A percentile compares a stretch with the other conserved stretches of the same genome.
Conservation (phyloP, 2,797 vertebrate genomes). For the Danio tinwini region DNA sequence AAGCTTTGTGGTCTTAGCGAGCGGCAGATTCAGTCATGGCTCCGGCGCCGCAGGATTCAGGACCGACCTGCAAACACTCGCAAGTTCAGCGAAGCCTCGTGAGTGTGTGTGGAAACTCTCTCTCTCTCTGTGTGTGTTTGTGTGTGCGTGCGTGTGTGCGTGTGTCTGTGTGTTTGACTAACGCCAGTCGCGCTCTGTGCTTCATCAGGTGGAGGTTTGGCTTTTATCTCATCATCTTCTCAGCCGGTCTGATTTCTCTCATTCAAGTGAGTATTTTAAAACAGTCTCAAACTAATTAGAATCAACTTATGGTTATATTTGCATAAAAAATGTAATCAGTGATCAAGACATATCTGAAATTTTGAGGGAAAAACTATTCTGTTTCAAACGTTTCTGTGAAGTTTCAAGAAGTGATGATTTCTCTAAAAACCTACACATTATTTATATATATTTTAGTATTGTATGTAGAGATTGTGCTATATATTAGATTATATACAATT, state of each 20-base stretch:
- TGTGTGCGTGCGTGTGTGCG: no score
- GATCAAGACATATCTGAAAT: no score
- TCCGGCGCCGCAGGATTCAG: conserved; percentile 83
- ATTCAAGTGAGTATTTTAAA: conserved; percentile 83
- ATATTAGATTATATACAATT: no score
- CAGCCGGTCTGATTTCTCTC: conserved; percentile 79
- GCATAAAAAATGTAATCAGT: no score
- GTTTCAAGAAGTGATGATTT: no score
- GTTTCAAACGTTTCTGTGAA: no score
- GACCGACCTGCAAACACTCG: conserved; percentile 84
- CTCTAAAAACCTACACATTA: no score
- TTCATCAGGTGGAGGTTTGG: conserved; percentile 87
- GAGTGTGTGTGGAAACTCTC: conserved; percentile 56
- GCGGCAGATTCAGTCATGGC: conserved; percentile 87
- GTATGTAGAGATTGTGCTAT: no score
- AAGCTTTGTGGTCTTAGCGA: conserved; percentile 80
- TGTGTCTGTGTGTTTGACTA: not conserved
- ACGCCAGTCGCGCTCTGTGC: conserved; percentile 14
- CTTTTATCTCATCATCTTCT: conserved; percentile 85
- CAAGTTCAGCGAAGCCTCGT: conserved; percentile 93
- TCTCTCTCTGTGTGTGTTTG: no score
- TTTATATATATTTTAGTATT: no score
- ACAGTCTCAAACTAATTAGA: not conserved
- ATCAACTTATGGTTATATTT: not conserved
- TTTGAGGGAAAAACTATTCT: no score